Evolutionary conservation across 2,797 vertebrate species (phyloP).

Genomic region (Botia almorhae): DNA sequence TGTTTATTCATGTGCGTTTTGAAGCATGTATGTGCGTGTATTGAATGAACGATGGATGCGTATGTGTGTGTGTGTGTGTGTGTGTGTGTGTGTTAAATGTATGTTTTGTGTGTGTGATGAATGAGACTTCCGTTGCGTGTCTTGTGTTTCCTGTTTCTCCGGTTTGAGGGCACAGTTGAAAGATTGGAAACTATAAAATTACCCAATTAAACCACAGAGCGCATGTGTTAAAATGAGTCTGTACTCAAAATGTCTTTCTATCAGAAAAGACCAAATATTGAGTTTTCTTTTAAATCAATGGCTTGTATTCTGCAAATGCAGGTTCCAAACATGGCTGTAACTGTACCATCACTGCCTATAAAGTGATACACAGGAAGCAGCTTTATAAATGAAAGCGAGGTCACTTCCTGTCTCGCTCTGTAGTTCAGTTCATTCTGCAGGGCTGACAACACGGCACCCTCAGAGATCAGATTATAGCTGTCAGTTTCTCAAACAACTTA

Average conservation of each 20-base stretch:
- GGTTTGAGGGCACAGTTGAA: conserved; percentile 21
- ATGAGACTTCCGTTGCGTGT: conserved; percentile 27
- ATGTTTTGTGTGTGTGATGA: conserved; percentile 7
- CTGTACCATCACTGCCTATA: background rate
- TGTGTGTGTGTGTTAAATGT: background rate
- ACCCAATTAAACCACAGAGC: background rate
- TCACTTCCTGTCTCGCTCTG: conserved; percentile 10
- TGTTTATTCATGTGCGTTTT: background rate
- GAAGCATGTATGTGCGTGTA: background rate
- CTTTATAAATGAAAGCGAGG: conserved; percentile 7
- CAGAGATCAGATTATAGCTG: background rate
- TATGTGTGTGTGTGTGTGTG: background rate
- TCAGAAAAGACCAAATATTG: background rate
- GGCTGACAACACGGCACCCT: background rate
- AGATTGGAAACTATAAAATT: background rate
- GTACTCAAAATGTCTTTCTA: background rate
- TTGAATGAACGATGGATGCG: background rate
- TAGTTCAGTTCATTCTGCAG: conserved; percentile 4
- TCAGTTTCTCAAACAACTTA: no score
- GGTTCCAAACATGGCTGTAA: background rate
- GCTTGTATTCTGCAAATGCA: background rate
- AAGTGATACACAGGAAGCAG: conserved; percentile 13
- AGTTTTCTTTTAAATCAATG: background rate
- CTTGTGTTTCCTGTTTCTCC: conserved; percentile 45
- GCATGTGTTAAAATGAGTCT: background rate